Percentiles rank a stretch among this genome's conserved stretches.
phyloP scores from a whole-genome alignment of 1,140 invertebrate genomes.

The Sinonovacula constricta region DNA sequence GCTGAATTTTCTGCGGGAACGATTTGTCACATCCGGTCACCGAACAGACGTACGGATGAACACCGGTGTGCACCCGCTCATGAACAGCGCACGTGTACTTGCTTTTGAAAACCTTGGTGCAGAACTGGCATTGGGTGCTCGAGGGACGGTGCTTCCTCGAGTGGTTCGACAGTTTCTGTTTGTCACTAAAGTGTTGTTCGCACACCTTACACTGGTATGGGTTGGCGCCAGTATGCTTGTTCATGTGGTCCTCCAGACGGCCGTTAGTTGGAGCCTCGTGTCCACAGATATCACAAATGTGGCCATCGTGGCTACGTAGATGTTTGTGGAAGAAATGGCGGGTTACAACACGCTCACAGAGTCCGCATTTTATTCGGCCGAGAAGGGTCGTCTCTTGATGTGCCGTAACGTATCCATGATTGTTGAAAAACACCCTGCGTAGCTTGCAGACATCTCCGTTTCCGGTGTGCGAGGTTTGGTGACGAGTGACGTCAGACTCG shows the following conservation, averaged over 20 bases:
- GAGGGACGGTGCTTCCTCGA: neutral
- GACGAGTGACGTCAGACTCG: neutral
- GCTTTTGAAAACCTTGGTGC: neutral
- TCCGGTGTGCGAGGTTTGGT: neutral
- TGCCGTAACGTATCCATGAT: neutral
- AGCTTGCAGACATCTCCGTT: neutral
- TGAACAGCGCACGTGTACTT: neutral
- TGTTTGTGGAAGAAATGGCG: neutral
- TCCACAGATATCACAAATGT: neutral
- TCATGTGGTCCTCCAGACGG: neutral
- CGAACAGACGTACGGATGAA: neutral
- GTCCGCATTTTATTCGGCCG: neutral
- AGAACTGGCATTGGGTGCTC: neutral
- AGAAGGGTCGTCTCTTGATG: neutral
- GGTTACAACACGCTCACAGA: neutral
- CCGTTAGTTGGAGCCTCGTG: neutral
- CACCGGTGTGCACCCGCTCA: neutral
- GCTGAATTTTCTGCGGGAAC: slow-evolving; percentile 13
- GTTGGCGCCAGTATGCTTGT: neutral
- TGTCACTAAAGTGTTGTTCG: neutral
- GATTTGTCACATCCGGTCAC: neutral
- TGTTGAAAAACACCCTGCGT: neutral
- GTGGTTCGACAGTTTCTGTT: neutral
- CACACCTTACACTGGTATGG: neutral
- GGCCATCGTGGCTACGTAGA: neutral